These are phyloP conservation scores for Strigamia maritima DNA, from an alignment of 2,888 invertebrate species.

Conservation along the genomic window DNA sequence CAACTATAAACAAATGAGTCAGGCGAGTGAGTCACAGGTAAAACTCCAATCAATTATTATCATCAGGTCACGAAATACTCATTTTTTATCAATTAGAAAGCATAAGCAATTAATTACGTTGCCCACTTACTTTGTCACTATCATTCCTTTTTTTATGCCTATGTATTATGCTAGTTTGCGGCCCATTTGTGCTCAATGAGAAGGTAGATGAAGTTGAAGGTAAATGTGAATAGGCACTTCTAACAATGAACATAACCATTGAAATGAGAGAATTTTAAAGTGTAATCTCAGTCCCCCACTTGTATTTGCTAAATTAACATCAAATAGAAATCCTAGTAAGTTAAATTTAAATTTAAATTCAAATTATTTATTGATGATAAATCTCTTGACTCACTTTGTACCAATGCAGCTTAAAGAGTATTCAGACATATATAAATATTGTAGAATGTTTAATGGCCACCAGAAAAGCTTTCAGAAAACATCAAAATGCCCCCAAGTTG, in stretches of 20 bases:
- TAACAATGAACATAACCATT: neutral
- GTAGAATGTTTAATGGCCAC: too few species aligned
- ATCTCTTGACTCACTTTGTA: too few species aligned
- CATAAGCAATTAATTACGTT: neutral
- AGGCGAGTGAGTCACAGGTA: neutral
- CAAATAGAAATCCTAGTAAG: too few species aligned
- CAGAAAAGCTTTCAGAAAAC: too few species aligned
- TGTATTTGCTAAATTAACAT: too few species aligned
- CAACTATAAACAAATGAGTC: neutral
- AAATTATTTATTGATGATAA: too few species aligned
- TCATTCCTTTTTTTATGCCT: neutral
- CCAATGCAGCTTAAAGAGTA: too few species aligned
- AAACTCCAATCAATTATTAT: neutral
- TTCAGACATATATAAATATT: too few species aligned
- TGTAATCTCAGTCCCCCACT: too few species aligned
- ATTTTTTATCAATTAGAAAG: neutral
- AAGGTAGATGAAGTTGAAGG: neutral
- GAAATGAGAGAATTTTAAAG: too few species aligned
- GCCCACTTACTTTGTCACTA: neutral
- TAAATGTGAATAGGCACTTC: neutral
- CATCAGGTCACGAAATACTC: neutral
- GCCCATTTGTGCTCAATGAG: neutral
- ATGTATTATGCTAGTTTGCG: neutral
- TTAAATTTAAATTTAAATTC: too few species aligned
- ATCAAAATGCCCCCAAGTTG: too few species aligned